phyloP scores from a whole-genome alignment of 2,888 invertebrate genomes.

The Morinoia aosen region DNA sequence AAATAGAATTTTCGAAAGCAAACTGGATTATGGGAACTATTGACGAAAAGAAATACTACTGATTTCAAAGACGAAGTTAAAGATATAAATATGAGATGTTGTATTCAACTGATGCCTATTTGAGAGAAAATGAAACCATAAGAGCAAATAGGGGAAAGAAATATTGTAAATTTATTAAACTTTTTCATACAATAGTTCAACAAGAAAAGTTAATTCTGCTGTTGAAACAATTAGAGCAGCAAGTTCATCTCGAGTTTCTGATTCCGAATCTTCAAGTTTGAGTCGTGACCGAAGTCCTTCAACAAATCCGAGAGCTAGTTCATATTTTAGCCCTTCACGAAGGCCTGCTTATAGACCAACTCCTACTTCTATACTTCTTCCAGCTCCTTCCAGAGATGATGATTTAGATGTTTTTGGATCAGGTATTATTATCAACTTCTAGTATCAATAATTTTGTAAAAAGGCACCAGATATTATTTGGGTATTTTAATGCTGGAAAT shows the following conservation, averaged over 20 bases:
- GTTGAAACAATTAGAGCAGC: no score
- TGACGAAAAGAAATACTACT: background rate
- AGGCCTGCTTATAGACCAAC: background rate
- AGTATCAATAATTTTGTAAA: background rate
- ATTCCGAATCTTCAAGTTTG: background rate
- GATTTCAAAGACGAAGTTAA: background rate
- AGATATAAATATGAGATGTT: background rate
- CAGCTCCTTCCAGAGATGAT: background rate
- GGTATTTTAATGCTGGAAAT: background rate
- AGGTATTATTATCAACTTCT: background rate
- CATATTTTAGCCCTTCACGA: background rate
- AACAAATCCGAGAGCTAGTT: fast-evolving
- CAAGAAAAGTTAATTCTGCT: background rate
- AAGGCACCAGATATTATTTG: background rate
- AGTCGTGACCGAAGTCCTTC: background rate
- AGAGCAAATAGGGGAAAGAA: background rate
- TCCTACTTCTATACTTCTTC: background rate
- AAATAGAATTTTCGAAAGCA: background rate
- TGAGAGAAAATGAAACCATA: no score
- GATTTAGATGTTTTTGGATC: background rate
- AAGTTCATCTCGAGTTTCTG: background rate
- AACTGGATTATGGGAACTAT: background rate
- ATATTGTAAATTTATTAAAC: background rate
- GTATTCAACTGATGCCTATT: no score
- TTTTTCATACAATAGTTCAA: background rate